phyloP scores from a whole-genome alignment of 30 jellyfish, hydroid and myxozoan species.

The Hydractinia echinata region DNA sequence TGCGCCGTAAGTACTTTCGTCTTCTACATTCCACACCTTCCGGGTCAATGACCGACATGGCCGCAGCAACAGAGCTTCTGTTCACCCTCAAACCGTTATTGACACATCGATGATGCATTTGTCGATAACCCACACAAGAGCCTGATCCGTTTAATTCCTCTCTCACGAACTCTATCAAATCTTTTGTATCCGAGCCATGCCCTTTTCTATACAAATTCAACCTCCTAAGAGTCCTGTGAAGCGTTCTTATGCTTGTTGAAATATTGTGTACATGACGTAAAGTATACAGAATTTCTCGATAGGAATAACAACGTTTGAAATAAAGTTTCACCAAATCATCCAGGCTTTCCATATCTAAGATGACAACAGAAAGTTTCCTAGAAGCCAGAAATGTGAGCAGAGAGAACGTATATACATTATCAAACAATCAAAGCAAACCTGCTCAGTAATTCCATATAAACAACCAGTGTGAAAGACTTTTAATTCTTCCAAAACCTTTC shows the following conservation, averaged over 20 bases:
- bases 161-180: background rate
- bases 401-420: too few relatives aligned
- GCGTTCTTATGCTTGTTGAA: background rate
- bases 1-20: slow-evolving; percentile 22
- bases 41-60: slow-evolving; percentile 23
- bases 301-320: too few relatives aligned
- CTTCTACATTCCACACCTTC: slow-evolving; percentile 33
- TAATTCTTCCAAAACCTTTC: too few relatives aligned
- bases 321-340: too few relatives aligned
- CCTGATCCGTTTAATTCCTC: slow-evolving; percentile 30
- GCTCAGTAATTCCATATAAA: too few relatives aligned
- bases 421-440: too few relatives aligned
- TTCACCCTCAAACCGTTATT: slow-evolving; percentile 21
- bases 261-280: too few relatives aligned
- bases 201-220: background rate
- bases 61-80: slow-evolving; percentile 20
- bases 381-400: too few relatives aligned
- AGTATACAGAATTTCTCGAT: too few relatives aligned
- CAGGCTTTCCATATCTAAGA: too few relatives aligned
- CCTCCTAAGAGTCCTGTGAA: background rate
- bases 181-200: background rate
- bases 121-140: slow-evolving; percentile 23
- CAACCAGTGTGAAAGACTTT: too few relatives aligned
- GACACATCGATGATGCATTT: slow-evolving; percentile 27
- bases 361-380: too few relatives aligned